Percentiles rank a stretch among this genome's conserved stretches.
Evolutionary conservation across 2,113 vertebrate genomes (phyloP).

Genomic region (Alosa alosa): DNA sequence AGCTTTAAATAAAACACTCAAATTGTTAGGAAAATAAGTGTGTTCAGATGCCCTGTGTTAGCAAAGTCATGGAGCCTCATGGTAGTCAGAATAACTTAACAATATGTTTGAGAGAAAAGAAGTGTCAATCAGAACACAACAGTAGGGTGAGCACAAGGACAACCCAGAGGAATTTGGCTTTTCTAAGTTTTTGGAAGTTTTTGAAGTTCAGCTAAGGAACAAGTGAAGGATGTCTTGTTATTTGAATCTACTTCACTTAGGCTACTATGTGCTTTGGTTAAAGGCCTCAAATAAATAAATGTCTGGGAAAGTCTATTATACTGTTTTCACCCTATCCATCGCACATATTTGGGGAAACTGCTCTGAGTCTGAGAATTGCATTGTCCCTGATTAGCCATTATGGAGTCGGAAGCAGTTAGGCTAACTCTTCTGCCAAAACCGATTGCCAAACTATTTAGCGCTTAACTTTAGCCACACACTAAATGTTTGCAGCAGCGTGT

Average conservation of each 20-base stretch:
- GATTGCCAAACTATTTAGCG: background rate
- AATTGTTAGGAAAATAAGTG: too few species aligned
- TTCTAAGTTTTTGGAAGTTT: too few species aligned
- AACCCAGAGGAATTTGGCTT: too few species aligned
- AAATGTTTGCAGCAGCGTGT: background rate
- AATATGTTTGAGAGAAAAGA: too few species aligned
- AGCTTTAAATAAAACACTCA: too few species aligned
- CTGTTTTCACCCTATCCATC: background rate
- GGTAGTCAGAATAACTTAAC: too few species aligned
- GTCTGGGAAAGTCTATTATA: background rate
- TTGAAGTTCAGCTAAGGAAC: too few species aligned
- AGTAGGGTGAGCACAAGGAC: background rate
- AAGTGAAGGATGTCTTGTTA: background rate
- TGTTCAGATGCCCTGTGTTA: too few species aligned
- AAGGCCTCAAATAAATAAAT: background rate
- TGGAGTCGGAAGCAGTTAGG: background rate
- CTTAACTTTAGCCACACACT: background rate
- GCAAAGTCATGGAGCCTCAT: too few species aligned
- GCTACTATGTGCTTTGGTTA: background rate
- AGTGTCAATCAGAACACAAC: too few species aligned
- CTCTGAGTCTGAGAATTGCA: background rate
- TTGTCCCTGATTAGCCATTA: background rate
- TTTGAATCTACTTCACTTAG: too few species aligned
- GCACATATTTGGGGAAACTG: background rate
- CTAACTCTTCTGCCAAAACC: background rate